phyloP scores from a whole-genome alignment of 2,888 invertebrate species.

The Latheticus oryzae region DNA sequence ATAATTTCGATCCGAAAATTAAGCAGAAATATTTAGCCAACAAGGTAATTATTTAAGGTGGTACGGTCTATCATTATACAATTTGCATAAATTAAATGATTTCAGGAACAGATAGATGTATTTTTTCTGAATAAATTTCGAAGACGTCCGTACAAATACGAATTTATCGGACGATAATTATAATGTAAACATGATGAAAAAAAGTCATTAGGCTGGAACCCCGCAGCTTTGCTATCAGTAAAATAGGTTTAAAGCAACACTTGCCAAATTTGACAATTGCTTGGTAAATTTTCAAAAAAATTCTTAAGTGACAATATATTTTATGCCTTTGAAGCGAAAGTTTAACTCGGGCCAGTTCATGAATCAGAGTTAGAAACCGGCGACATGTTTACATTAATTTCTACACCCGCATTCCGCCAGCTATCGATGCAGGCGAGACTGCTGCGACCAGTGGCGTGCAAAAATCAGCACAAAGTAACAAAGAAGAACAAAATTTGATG shows the following conservation, averaged over 20 bases:
- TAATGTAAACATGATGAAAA: constrained; percentile 33
- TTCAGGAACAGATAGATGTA: constrained; percentile 49
- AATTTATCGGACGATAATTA: constrained; percentile 41
- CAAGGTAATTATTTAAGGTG: constrained; percentile 48
- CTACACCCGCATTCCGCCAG: constrained; percentile 55
- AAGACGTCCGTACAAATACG: constrained; percentile 27
- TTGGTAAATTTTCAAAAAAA: no score
- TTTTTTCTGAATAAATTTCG: constrained; percentile 50
- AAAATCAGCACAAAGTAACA: no score
- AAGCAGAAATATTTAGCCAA: constrained; percentile 51
- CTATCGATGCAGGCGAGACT: not conserved
- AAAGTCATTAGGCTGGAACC: constrained; percentile 26
- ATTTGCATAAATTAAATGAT: constrained; percentile 55
- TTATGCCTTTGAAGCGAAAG: no score
- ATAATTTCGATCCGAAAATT: constrained; percentile 43
- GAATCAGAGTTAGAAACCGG: constrained; percentile 57
- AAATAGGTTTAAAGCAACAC: no score
- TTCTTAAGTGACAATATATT: no score
- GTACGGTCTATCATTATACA: constrained; percentile 51
- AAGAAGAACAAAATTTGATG: constrained; percentile 7
- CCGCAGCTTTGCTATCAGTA: constrained; percentile 8
- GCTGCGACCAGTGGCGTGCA: constrained; percentile 7
- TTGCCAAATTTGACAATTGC: no score
- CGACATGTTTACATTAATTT: constrained; percentile 54
- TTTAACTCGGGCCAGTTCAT: constrained; percentile 50